These are phyloP conservation scores for Drosophila vallismaia DNA, from an alignment of 2,888 invertebrate genomes.

Conservation along the genomic window DNA sequence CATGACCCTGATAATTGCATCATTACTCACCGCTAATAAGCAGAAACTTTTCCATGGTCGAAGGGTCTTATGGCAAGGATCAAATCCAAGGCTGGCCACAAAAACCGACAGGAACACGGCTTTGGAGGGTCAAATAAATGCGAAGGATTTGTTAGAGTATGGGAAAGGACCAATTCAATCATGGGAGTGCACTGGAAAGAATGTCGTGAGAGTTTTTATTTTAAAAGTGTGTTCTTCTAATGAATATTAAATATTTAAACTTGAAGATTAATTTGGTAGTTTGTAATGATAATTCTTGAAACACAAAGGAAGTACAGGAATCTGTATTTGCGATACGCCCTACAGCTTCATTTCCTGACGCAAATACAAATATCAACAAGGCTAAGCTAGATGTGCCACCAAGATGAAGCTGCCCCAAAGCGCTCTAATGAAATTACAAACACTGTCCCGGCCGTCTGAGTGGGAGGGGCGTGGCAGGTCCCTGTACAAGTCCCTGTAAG, in stretches of 20 bases:
- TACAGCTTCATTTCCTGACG: constrained; percentile 72
- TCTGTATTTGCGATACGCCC: constrained; percentile 48
- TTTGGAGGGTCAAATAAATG: constrained; percentile 7
- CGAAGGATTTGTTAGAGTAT: constrained; percentile 8
- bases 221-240: no score
- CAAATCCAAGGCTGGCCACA: constrained; percentile 24
- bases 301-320: constrained; percentile 1
- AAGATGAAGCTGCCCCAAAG: constrained; percentile 54
- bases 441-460: constrained; percentile 11
- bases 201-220: background rate
- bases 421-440: constrained; percentile 72
- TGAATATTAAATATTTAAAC: no score
- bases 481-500: constrained; percentile 49
- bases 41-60: constrained; percentile 23
- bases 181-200: background rate
- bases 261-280: no score
- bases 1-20: constrained; percentile 58
- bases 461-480: background rate
- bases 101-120: constrained; percentile 5
- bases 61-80: constrained; percentile 26
- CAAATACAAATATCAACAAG: constrained; percentile 76
- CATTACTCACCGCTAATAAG: constrained; percentile 67
- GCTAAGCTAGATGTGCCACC: constrained; percentile 44
- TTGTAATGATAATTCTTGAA: no score
- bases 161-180: background rate